phyloP scores from a whole-genome alignment of 2,113 vertebrate species.

The Arvicanthis niloticus region DNA sequence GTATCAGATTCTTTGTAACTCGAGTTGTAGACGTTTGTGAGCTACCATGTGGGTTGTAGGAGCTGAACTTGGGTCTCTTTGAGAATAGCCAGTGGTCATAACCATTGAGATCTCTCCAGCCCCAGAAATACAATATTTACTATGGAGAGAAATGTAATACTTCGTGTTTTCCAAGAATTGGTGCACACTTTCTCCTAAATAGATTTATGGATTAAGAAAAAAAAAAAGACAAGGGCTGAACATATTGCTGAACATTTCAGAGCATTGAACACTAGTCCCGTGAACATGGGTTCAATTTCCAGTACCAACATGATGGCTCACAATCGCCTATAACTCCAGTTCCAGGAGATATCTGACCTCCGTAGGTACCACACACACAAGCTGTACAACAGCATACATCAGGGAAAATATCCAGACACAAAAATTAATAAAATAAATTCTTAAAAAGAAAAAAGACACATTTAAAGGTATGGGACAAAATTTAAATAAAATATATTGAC shows the following conservation, averaged over 20 bases:
- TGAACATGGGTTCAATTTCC: not conserved
- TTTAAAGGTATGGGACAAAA: not conserved
- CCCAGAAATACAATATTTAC: not conserved
- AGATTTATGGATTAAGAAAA: not conserved
- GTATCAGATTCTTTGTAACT: not conserved
- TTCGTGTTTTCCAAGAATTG: not conserved
- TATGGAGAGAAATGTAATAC: not conserved
- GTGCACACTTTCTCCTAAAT: not conserved
- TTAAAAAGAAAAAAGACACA: not conserved
- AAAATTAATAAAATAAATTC: not conserved
- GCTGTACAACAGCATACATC: not conserved
- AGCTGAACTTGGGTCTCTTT: not conserved
- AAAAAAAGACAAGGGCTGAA: not conserved
- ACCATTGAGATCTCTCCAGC: not conserved
- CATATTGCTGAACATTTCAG: not conserved
- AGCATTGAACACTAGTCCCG: not conserved
- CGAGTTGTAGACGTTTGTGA: not conserved
- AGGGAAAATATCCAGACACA: not conserved
- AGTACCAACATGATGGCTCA: not conserved
- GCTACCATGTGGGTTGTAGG: not conserved
- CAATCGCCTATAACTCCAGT: not conserved
- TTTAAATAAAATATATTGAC: not conserved
- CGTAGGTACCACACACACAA: not conserved
- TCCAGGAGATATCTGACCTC: not conserved
- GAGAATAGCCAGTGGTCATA: not conserved